A percentile compares a stretch with the other conserved stretches of the same genome.
These are phyloP conservation scores for Thymelicus sylvestris DNA, from an alignment of 2,888 invertebrate species.

Conservation along the genomic window DNA sequence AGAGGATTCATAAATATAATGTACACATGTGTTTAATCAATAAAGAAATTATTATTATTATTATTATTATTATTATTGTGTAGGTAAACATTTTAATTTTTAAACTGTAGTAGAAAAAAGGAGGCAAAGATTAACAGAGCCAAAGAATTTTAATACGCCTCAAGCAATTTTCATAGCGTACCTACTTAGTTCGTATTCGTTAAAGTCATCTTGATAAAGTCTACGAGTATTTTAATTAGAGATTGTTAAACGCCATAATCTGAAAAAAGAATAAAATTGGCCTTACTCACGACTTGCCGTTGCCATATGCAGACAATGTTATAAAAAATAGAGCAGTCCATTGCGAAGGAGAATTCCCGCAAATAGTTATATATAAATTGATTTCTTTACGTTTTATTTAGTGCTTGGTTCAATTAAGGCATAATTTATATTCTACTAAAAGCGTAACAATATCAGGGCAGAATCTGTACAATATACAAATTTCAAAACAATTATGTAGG, in stretches of 20 bases:
- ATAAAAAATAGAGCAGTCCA: conserved; percentile 18
- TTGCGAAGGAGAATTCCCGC: conserved; percentile 16
- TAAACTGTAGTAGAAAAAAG: conserved; percentile 10
- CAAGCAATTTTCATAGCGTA: conserved; percentile 23
- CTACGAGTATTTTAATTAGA: conserved; percentile 37
- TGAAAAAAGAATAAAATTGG: conserved; percentile 29
- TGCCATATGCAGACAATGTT: conserved; percentile 27
- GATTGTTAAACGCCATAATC: conserved; percentile 38
- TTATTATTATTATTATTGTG: too few species aligned
- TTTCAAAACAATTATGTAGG: neutral
- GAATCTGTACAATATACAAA: neutral
- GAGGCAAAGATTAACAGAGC: conserved; percentile 23
- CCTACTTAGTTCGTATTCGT: conserved; percentile 31
- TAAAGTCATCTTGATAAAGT: conserved; percentile 38
- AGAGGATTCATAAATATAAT: too few species aligned
- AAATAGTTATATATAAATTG: neutral
- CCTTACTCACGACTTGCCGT: conserved; percentile 35
- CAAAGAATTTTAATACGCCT: conserved; percentile 24
- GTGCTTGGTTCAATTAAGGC: too few species aligned
- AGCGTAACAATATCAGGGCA: too few species aligned
- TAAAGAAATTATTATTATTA: too few species aligned
- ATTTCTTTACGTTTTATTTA: too few species aligned
- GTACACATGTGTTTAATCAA: too few species aligned
- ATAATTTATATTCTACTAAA: too few species aligned
- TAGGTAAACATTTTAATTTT: conserved; percentile 6